phyloP scores from a whole-genome alignment of 2,113 vertebrate genomes.

The Chinchilla lanigera region DNA sequence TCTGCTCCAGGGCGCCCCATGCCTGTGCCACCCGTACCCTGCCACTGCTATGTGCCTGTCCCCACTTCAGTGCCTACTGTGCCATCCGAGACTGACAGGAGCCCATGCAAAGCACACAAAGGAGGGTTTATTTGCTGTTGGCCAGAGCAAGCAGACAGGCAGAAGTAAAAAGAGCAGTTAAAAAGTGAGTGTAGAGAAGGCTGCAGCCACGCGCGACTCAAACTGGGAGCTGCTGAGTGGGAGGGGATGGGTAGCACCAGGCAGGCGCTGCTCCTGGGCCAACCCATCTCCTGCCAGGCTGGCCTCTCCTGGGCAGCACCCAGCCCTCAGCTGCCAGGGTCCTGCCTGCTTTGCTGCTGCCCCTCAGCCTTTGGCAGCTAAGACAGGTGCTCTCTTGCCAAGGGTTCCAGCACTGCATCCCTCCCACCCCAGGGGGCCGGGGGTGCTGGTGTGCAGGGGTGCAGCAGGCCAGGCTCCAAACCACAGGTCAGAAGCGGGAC shows the following conservation, averaged over 20 bases:
- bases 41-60: accelerated
- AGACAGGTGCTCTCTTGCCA: conserved; percentile 10
- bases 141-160: conserved; percentile 73
- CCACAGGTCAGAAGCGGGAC: conserved; percentile 64
- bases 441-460: background rate
- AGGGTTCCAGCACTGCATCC: background rate
- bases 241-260: conserved; percentile 14
- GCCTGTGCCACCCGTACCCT: too few relatives aligned
- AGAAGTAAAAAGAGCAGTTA: conserved; percentile 72
- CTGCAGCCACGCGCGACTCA: background rate
- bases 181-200: conserved; percentile 60
- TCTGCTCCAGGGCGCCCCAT: background rate
- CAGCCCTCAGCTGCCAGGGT: background rate
- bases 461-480: conserved; percentile 23
- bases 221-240: background rate
- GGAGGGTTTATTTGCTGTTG: conserved; percentile 57
- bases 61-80: background rate
- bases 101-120: background rate
- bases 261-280: background rate
- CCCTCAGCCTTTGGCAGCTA: conserved; percentile 50
- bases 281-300: background rate
- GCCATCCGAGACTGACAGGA: background rate
- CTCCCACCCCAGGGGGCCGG: background rate
- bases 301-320: background rate
- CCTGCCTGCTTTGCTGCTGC: background rate